phyloP scores from a whole-genome alignment of 2,888 invertebrate genomes.

The Marronus borbonicus region DNA sequence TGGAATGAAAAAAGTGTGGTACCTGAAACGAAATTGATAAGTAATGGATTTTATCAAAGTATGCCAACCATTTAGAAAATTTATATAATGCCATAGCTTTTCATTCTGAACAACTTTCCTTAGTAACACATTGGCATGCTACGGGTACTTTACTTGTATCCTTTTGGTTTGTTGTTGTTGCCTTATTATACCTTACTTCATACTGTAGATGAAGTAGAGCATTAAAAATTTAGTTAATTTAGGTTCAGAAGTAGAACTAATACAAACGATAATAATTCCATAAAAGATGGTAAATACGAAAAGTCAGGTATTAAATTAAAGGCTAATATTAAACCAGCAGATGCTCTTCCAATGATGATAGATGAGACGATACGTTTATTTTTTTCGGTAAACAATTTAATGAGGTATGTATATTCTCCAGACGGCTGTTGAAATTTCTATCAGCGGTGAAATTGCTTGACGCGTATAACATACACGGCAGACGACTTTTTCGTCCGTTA shows the following conservation, averaged over 20 bases:
- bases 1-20: too few relatives aligned
- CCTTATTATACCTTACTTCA: too few relatives aligned
- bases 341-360: conserved; percentile 18
- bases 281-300: not conserved
- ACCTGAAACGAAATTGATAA: too few relatives aligned
- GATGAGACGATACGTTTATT: conserved; percentile 4
- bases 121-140: too few relatives aligned
- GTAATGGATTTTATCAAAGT: too few relatives aligned
- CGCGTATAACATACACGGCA: conserved; percentile 19
- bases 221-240: not conserved
- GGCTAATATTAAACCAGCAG: conserved; percentile 11
- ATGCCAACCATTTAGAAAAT: too few relatives aligned
- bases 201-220: not conserved
- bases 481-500: not conserved
- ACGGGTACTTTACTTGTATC: too few relatives aligned
- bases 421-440: conserved; percentile 35
- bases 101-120: too few relatives aligned
- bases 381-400: conserved; percentile 23
- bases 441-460: conserved; percentile 30
- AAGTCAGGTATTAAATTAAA: conserved; percentile 8
- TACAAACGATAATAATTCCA: not conserved
- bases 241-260: not conserved
- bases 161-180: too few relatives aligned
- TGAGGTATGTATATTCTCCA: conserved; percentile 29
- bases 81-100: too few relatives aligned